Evolutionary conservation across 2,888 invertebrate species (phyloP), one percentile per base, ranked within the genome.

Genomic region (Drosophila neotestacea): DNA sequence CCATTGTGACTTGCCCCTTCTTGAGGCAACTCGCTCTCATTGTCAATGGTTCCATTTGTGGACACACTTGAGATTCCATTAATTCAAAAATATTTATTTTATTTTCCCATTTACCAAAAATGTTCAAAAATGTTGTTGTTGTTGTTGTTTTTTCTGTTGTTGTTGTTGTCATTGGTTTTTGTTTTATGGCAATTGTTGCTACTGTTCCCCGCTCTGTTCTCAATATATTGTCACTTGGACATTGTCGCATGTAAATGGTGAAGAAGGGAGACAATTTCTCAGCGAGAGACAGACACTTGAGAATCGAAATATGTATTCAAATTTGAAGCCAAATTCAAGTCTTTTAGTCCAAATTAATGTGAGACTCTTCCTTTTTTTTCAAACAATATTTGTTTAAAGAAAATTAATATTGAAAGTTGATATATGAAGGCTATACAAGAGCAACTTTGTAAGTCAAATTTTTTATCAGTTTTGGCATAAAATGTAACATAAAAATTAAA

Each of bases 1-100:
- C 76, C 76, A 75, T 46, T 70, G 79, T 69, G 27, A 36, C 55
- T 54, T 46, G 39, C 42, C 38, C 27, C 28, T 11, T 30, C 34
- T 48, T 9, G 22, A 34, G 51, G 39, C 60, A 16, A 32, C 27
- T 30, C 39, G 58, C 47, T 70, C 44, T 64, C 48, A 60, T 70
- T 81, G 71, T 71, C 79, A 78, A 65, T 74, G 76, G 34, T 85
- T 86, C 83, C 88, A 85, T 89, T 89, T 85, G 85, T 85, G 89
- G 88, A 89, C 89, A 89, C 85, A 85, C 85, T 85, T 85, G 85
- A 85, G 86, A 83, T 88, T 85, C 85, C 89, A 85, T 89, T 85
- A 85, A 85, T 88, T 84, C 84, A 70, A 80, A 89, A 85, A 89
- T 85, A 89, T 87, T 87, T 87, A 69, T 74, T 79, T 88, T 81